Evolutionary conservation across 2,888 invertebrate genomes (phyloP).

Genomic region (Anthophora plumipes): DNA sequence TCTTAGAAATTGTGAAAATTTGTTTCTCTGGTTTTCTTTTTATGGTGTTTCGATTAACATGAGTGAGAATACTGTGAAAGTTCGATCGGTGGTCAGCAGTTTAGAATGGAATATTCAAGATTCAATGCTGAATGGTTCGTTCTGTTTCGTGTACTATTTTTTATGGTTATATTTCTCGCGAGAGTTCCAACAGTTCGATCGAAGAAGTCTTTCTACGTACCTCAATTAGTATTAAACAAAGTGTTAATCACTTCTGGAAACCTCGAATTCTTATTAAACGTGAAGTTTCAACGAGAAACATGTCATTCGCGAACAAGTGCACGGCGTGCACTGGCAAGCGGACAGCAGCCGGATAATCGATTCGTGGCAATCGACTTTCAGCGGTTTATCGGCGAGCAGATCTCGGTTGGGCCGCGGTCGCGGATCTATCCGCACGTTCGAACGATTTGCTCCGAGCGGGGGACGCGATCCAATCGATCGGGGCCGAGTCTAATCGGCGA

Average conservation of each 20-base stretch:
- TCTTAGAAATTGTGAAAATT: too few relatives aligned
- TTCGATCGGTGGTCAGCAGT: too few relatives aligned
- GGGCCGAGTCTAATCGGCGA: constrained; percentile 60
- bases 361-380: constrained; percentile 70
- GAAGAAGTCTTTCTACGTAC: too few relatives aligned
- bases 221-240: too few relatives aligned
- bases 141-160: too few relatives aligned
- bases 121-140: too few relatives aligned
- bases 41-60: too few relatives aligned
- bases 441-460: constrained; percentile 62
- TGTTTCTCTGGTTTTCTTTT: too few relatives aligned
- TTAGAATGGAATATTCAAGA: too few relatives aligned
- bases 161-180: too few relatives aligned
- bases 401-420: constrained; percentile 52
- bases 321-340: constrained; percentile 15
- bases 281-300: background rate
- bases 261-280: background rate
- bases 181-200: too few relatives aligned
- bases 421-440: constrained; percentile 58
- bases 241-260: background rate
- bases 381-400: constrained; percentile 65
- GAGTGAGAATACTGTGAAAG: too few relatives aligned
- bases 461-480: constrained; percentile 63
- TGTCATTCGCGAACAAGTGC: constrained; percentile 41
- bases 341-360: constrained; percentile 63